Percentiles rank a stretch among this genome's conserved stretches.
Evolutionary conservation across 2,888 invertebrate genomes (phyloP).

Genomic region (Tetranychus truncatus): DNA sequence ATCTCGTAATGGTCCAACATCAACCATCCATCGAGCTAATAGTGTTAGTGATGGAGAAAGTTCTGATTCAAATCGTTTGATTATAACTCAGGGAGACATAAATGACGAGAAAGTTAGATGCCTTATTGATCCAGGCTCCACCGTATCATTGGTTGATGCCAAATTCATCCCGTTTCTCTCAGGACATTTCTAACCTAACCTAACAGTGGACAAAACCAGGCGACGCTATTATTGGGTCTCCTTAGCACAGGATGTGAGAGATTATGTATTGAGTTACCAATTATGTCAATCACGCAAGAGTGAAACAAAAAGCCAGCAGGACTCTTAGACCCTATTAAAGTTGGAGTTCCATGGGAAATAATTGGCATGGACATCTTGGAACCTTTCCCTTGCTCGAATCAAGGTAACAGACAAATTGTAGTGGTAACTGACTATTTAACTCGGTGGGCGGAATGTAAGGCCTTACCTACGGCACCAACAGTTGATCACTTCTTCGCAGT

Average conservation of each 20-base stretch:
- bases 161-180: too few species aligned
- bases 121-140: too few species aligned
- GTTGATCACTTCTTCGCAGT: conserved; percentile 22
- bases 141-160: too few species aligned
- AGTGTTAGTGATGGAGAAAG: too few species aligned
- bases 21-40: too few species aligned
- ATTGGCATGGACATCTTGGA: conserved; percentile 25
- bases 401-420: conserved; percentile 23
- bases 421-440: conserved; percentile 24
- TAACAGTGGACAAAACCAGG: not conserved
- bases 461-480: conserved; percentile 21
- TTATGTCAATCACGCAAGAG: not conserved
- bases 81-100: too few species aligned
- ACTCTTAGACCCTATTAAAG: not conserved
- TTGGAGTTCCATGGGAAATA: conserved; percentile 17
- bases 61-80: too few species aligned
- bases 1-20: too few species aligned
- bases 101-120: too few species aligned
- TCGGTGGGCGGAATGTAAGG: conserved; percentile 22
- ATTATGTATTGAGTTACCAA: not conserved
- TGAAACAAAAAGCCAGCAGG: not conserved
- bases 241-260: not conserved
- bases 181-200: not conserved
- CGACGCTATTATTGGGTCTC: too few species aligned
- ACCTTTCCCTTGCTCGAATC: conserved; percentile 18